Evolutionary conservation across 2,797 vertebrate genomes (phyloP), one percentile per base, ranked within the genome.

Genomic region (Pipistrellus pygmaeus): DNA sequence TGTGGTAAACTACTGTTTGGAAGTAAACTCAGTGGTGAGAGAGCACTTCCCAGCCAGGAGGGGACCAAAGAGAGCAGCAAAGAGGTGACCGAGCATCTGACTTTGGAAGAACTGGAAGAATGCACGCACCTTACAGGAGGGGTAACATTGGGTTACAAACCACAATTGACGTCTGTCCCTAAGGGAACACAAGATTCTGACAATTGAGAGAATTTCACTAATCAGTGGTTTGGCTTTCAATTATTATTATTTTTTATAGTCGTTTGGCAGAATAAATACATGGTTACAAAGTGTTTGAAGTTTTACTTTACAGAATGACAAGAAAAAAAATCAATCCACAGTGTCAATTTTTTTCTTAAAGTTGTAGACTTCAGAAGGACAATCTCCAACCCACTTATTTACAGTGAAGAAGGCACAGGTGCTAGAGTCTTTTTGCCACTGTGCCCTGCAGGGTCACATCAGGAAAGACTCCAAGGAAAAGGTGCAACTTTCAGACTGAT

Each of bases 211-310:
- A 73, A 55, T 84, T 75, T 83, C 48, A 76, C 32, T 21, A 41
- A 81, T 72, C 25, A n/a, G 18, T 35, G 82, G 15, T 78, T 55
- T 93, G 88, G 32, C 75, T 38, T 78, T 78, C 51, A 78, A 55
- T 55, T 53, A 77, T 23, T 25, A 55, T 46, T 46, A 73, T 77
- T 55, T 53, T 78, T 78, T 18, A 86, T 62, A 95, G 88, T 95
- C 77, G 38, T 68, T 95, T 97, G 93, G 62, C 80, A 94, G 91
- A 95, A 72, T 91, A 92, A 32, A 91, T 91, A 97, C 81, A 30
- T 84, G 68, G 46, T 93, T 86, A 95, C 69, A 78, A 62, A 3
- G 93, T 91, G 90, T 95, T 96, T 97, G 92, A 5, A 3, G 72
- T 48, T 97, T 73, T 69, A 53, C 64, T 46, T 64, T 53, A 68